Conservation (phyloP, 1,140 invertebrate genomes). For the Plutomurus gul region DNA sequence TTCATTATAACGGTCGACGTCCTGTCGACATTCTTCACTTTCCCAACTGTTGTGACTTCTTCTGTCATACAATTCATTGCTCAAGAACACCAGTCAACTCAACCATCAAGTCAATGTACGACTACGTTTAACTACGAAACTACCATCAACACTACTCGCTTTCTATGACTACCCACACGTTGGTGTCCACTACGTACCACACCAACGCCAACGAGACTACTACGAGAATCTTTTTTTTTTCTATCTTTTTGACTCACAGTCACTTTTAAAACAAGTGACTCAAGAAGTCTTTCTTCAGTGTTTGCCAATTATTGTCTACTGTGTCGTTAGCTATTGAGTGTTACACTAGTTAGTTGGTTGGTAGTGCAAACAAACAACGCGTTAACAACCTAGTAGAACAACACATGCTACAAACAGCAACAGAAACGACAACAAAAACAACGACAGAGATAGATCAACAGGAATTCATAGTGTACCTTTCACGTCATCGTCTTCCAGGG, state of each 20-base stretch:
- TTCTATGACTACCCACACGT: not conserved
- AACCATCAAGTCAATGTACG: conserved; percentile 16
- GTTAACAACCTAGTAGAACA: too few species aligned
- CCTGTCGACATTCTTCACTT: conserved; percentile 84
- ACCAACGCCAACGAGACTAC: too few species aligned
- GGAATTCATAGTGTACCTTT: conserved; percentile 69
- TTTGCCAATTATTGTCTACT: too few species aligned
- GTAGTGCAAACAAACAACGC: too few species aligned
- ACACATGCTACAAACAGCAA: not conserved
- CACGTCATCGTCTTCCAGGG: conserved; percentile 86
- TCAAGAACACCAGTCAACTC: conserved; percentile 22
- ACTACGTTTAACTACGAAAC: conserved; percentile 14
- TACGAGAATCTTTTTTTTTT: too few species aligned
- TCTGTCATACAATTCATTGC: conserved; percentile 27
- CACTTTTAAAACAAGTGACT: too few species aligned
- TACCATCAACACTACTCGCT: not conserved
- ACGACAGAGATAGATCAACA: conserved; percentile 50
- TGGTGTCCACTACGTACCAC: too few species aligned
- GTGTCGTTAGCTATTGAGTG: too few species aligned
- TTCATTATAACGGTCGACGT: conserved; percentile 92
- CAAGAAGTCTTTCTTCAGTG: too few species aligned
- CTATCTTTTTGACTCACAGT: too few species aligned
- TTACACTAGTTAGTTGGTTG: too few species aligned
- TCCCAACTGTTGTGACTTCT: conserved; percentile 63
- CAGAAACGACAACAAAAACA: not conserved